phyloP scores from a whole-genome alignment of 2,113 vertebrate species.

The rat (Rattus norvegicus) region DNA sequence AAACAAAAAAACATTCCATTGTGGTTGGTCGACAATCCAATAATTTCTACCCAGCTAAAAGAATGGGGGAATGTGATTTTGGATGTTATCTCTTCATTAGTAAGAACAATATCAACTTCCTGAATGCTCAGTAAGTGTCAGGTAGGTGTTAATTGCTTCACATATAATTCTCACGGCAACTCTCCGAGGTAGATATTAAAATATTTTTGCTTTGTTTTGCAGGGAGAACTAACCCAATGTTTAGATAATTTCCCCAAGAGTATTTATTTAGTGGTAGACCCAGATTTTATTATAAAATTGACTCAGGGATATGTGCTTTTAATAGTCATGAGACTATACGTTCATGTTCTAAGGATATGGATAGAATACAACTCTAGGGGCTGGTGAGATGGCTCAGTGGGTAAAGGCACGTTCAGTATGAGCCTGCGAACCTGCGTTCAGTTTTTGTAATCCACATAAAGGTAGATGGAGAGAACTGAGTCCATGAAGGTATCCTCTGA shows the following conservation, averaged over 20 bases:
- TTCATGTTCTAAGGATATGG: background rate
- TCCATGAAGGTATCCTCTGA: background rate
- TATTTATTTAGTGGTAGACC: background rate
- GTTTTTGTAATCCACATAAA: background rate
- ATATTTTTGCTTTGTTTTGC: background rate
- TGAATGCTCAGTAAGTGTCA: background rate
- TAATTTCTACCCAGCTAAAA: background rate
- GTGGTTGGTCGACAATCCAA: background rate
- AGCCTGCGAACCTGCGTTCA: background rate
- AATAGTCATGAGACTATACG: background rate
- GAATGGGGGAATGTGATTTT: background rate
- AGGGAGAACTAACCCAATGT: background rate
- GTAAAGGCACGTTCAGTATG: background rate
- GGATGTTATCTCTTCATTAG: background rate
- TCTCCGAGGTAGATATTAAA: background rate
- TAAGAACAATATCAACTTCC: slow-evolving; percentile 6
- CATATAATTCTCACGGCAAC: background rate
- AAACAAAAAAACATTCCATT: background rate
- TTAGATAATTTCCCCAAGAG: background rate
- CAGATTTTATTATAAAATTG: background rate
- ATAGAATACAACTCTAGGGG: background rate
- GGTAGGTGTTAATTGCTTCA: slow-evolving; percentile 4
- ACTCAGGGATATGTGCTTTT: background rate
- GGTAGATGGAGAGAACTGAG: background rate
- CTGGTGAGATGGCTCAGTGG: background rate